These are phyloP conservation scores for Epicampocera succincta DNA, from an alignment of 2,888 invertebrate species.

Conservation along the genomic window DNA sequence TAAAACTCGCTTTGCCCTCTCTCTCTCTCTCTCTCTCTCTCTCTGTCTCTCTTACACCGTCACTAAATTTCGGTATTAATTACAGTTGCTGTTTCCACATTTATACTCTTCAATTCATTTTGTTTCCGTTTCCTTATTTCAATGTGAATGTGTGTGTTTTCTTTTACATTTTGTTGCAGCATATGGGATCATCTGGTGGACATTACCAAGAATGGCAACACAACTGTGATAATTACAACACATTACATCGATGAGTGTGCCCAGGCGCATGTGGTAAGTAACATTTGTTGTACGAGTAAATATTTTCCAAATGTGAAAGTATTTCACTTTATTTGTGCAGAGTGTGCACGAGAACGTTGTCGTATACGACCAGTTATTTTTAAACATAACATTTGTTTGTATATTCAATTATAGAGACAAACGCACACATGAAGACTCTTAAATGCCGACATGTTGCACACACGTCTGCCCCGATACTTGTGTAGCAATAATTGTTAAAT, in stretches of 20 bases:
- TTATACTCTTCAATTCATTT: constrained; percentile 40
- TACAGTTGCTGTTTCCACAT: constrained; percentile 13
- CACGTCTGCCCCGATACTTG: constrained; percentile 2
- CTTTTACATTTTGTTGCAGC: constrained; percentile 81
- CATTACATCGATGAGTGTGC: constrained; percentile 94
- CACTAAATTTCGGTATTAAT: constrained; percentile 51
- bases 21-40: no score
- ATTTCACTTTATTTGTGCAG: background rate
- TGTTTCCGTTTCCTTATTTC: constrained; percentile 27
- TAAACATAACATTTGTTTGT: constrained; percentile 39
- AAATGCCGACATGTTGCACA: constrained; percentile 1
- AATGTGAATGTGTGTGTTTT: constrained; percentile 6
- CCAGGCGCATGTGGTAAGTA: constrained; percentile 89
- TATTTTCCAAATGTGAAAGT: constrained; percentile 1
- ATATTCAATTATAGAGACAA: constrained; percentile 30
- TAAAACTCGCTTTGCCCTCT: no score
- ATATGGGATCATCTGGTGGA: constrained; percentile 93
- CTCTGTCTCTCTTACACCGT: no score
- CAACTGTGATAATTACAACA: constrained; percentile 92
- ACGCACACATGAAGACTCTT: background rate
- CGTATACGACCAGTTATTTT: constrained; percentile 29
- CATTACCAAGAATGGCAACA: constrained; percentile 88
- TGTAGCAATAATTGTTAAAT: constrained; percentile 21
- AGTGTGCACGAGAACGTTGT: background rate
- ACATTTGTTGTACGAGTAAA: constrained; percentile 3